Evolutionary conservation across 2,888 invertebrate species (phyloP).

Genomic region (Omphaloscelis lunosa): DNA sequence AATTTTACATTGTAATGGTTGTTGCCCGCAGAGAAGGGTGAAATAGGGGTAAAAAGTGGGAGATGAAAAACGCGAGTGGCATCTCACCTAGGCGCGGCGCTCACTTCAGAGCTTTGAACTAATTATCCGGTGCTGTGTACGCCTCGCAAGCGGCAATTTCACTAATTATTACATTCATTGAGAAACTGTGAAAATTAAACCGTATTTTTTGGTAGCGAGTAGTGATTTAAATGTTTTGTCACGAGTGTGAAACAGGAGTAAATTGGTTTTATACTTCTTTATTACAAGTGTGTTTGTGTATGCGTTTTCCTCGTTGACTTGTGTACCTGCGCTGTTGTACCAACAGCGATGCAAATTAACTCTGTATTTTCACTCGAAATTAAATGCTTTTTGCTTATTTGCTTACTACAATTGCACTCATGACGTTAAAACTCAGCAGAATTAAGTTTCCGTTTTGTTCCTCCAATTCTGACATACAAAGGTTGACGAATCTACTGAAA

Average conservation of each 20-base stretch:
- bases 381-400: slow-evolving; percentile 22
- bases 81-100: slow-evolving; percentile 58
- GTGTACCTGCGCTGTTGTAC: slow-evolving; percentile 6
- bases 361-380: slow-evolving; percentile 17
- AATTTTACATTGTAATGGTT: slow-evolving; percentile 84
- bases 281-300: slow-evolving; percentile 30
- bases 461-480: background rate
- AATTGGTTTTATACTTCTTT: slow-evolving; percentile 57
- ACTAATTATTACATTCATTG: slow-evolving; percentile 70
- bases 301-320: slow-evolving; percentile 24
- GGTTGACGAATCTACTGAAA: background rate
- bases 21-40: slow-evolving; percentile 62
- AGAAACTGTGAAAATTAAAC: slow-evolving; percentile 55
- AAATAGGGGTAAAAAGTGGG: slow-evolving; percentile 62
- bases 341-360: slow-evolving; percentile 26
- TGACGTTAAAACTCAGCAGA: background rate
- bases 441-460: background rate
- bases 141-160: slow-evolving; percentile 63
- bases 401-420: background rate
- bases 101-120: slow-evolving; percentile 69
- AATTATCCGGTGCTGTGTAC: slow-evolving; percentile 69
- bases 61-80: slow-evolving; percentile 58
- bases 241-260: slow-evolving; percentile 36
- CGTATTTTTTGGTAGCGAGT: slow-evolving; percentile 59
- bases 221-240: slow-evolving; percentile 63